Base-by-base conservation (phyloP, 2,113 vertebrate species). In the Corythornis cristatus region DNA sequence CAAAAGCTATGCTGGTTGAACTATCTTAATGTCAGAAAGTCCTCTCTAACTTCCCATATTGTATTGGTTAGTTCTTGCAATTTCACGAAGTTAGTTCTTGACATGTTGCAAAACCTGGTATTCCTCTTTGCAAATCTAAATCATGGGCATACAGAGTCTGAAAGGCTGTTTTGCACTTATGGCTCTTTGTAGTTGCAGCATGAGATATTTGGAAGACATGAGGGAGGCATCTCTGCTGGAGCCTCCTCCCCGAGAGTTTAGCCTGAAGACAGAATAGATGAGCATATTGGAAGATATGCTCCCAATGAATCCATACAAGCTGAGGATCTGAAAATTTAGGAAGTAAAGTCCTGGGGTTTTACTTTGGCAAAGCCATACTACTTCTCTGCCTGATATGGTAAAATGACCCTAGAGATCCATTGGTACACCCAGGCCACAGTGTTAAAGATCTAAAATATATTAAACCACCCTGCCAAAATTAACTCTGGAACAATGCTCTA, bases 321-420 rank as follows among this genome's bases (percentile, higher is more conserved):
- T 67, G 20, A 6, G 14, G 6, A 46, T 74, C 60, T 86, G 37
- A 60, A 81, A 73, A 67, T 50, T 22, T 2, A 35, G 46, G 56
- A 15, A 88, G 18, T 43, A 23, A 0, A 0, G 8, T 81, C 17
- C 51, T 40, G 11, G 43, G 5, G 11, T 70, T 23, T 35, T 60
- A 14, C 65, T 78, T 26, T 84, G 35, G 8, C n/a, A 68, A 86
- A 90, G 14, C 19, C 28, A 16, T 37, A 19, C 40, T 70, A 4
- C 37, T 89, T 70, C n/a, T n/a, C 45, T 82, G 35, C 10, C 43
- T 85, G n/a, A 48, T 43, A 6, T 22, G 21, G 13, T 64, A 56
- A 75, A 72, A 91, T 16, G 65, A 20, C 20, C 48, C 14, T 42
- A 13, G 57, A 50, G 68, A 74, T 70, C 56, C 33, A 14, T 28